These are phyloP conservation scores for Eupithecia vulgata DNA, from an alignment of 2,888 invertebrate genomes.

Conservation along the genomic window DNA sequence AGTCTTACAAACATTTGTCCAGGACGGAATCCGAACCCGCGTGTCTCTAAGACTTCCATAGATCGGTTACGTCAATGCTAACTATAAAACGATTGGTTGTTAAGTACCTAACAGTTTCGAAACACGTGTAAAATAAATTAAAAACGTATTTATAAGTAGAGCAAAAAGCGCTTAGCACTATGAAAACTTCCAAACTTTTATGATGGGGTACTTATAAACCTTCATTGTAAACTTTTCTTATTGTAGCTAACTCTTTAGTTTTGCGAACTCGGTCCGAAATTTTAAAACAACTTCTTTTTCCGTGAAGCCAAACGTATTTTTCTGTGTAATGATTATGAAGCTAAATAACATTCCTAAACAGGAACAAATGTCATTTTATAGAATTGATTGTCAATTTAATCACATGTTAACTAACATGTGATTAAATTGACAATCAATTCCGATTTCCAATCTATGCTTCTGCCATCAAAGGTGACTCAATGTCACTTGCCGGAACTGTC, in stretches of 20 bases:
- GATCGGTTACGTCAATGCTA: background rate
- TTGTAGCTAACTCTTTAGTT: background rate
- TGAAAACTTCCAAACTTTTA: constrained; percentile 13
- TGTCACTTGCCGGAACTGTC: constrained; percentile 23
- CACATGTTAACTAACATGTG: background rate
- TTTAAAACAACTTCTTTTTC: background rate
- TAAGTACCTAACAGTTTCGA: background rate
- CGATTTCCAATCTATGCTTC: background rate
- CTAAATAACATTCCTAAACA: background rate
- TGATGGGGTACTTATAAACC: background rate
- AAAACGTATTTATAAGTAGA: background rate
- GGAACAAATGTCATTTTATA: no score
- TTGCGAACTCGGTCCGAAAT: background rate
- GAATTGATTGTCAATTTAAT: no score
- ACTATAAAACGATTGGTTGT: background rate
- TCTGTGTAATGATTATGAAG: background rate
- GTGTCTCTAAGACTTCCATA: background rate
- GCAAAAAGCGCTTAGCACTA: constrained; percentile 1
- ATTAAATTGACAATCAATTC: background rate
- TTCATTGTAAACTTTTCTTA: constrained; percentile 1
- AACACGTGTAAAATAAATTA: background rate
- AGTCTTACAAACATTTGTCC: background rate
- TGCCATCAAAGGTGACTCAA: constrained; percentile 6
- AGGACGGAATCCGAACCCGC: background rate
- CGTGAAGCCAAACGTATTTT: background rate